Percentiles rank a stretch among this genome's conserved stretches.
phyloP scores from a whole-genome alignment of 2,113 vertebrate genomes.

The Dasyornis broadbenti region DNA sequence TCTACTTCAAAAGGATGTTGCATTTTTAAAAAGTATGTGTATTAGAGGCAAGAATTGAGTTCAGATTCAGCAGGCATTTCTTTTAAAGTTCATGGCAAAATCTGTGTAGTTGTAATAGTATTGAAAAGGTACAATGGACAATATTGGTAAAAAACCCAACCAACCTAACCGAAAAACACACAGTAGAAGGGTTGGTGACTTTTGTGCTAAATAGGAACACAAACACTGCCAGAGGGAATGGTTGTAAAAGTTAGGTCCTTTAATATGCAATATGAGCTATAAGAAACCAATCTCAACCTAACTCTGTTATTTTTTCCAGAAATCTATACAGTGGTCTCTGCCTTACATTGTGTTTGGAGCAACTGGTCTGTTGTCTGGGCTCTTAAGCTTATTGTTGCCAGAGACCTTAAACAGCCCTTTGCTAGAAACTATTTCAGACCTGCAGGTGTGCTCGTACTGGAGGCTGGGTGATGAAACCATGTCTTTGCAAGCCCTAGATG shows the following conservation, averaged over 20 bases:
- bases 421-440: slow-evolving; percentile 77
- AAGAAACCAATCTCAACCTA: neutral
- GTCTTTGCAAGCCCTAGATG: slow-evolving; percentile 63
- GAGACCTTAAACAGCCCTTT: slow-evolving; percentile 77
- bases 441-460: slow-evolving; percentile 67
- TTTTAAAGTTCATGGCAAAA: neutral
- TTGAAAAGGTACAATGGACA: neutral
- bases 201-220: neutral
- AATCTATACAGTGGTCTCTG: slow-evolving; percentile 72
- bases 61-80: neutral
- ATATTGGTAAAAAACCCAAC: neutral
- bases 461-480: slow-evolving; percentile 68
- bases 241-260: neutral
- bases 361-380: slow-evolving; percentile 71
- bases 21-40: accelerated
- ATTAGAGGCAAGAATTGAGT: neutral
- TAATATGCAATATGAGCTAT: neutral
- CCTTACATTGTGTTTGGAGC: slow-evolving; percentile 78
- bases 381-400: slow-evolving; percentile 76
- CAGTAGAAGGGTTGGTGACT: neutral
- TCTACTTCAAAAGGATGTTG: neutral
- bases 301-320: slow-evolving; percentile 45
- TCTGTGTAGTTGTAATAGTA: neutral
- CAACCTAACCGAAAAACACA: neutral
- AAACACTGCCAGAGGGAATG: neutral